Conservation (phyloP, 2,113 vertebrate genomes). For the Isurus oxyrinchus region DNA sequence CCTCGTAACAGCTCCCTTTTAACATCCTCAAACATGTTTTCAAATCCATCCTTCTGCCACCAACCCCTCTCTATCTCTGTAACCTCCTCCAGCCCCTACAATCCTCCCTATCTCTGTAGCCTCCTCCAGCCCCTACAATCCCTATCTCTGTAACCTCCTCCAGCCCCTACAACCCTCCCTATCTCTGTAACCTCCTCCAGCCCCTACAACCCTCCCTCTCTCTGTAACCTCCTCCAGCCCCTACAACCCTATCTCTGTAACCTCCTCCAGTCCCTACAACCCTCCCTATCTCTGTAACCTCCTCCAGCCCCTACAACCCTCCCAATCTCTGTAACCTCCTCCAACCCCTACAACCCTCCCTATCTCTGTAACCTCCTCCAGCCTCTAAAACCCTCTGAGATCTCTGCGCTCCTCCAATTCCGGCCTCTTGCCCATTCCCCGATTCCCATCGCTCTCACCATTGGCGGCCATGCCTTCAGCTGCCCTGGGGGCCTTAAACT, state of each 20-base stretch:
- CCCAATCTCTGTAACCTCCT: neutral
- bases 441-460: too few species aligned
- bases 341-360: too few species aligned
- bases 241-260: neutral
- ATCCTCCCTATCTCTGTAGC: neutral
- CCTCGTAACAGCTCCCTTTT: too few species aligned
- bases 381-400: too few species aligned
- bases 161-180: neutral
- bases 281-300: neutral
- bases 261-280: too few species aligned
- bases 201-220: neutral
- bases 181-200: neutral
- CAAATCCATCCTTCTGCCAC: too few species aligned
- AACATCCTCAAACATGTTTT: too few species aligned
- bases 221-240: neutral
- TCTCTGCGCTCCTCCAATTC: too few species aligned
- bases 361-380: neutral
- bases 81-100: neutral
- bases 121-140: too few species aligned
- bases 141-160: neutral
- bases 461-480: too few species aligned
- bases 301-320: too few species aligned
- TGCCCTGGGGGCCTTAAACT: neutral
- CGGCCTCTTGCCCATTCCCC: too few species aligned
- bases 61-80: neutral